Percentiles rank a stretch among this genome's conserved stretches.
phyloP scores from a whole-genome alignment of 2,113 vertebrate genomes.

The Tricholaema leucomelas region DNA sequence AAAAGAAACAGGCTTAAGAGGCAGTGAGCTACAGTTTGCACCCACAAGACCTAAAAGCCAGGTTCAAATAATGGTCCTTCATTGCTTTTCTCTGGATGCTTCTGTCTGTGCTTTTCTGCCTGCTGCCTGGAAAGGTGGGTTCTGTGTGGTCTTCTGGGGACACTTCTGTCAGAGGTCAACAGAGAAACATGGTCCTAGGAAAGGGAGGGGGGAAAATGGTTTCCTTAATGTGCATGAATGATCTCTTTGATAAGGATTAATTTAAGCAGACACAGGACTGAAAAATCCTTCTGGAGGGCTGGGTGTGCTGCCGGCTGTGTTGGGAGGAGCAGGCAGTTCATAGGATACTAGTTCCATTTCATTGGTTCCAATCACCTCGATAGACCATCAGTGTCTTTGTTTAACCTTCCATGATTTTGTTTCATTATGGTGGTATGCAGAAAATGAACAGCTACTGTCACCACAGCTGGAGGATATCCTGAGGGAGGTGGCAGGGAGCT shows the following conservation, averaged over 20 bases:
- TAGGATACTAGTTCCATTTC: background rate
- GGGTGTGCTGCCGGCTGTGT: background rate
- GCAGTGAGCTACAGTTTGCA: background rate
- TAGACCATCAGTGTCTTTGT: constrained; percentile 15
- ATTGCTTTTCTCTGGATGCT: background rate
- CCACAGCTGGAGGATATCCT: background rate
- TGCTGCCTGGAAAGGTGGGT: background rate
- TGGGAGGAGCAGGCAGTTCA: background rate
- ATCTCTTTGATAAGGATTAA: background rate
- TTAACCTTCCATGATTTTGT: background rate
- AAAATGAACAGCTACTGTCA: background rate
- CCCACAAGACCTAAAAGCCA: background rate
- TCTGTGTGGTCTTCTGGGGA: background rate
- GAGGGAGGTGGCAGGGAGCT: constrained; percentile 8
- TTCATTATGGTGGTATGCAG: background rate
- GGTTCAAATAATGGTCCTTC: background rate
- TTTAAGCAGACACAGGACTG: background rate
- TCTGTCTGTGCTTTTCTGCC: background rate
- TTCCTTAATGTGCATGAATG: background rate
- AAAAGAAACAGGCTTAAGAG: background rate
- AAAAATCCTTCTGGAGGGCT: background rate
- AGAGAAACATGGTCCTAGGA: background rate
- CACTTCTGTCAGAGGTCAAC: background rate
- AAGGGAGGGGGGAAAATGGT: background rate
- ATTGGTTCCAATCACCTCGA: constrained; percentile 24